These are phyloP conservation scores for Leptinotarsa tumamoca DNA, from an alignment of 2,888 invertebrate species.

Conservation along the genomic window DNA sequence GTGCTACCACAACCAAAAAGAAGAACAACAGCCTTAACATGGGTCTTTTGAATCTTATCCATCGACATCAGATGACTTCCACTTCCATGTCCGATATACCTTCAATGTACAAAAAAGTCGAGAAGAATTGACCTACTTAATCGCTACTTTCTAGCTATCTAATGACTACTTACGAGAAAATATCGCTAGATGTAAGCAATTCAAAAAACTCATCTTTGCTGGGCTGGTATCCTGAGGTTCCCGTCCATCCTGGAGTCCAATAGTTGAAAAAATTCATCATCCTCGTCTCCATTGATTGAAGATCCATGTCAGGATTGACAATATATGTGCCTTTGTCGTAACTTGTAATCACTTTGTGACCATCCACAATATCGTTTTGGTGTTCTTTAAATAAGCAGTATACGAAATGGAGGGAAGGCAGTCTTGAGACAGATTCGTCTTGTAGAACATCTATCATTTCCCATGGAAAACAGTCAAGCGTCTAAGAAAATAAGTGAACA, in stretches of 20 bases:
- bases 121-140: neutral
- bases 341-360: slow-evolving; percentile 69
- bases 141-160: neutral
- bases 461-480: slow-evolving; percentile 83
- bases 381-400: slow-evolving; percentile 75
- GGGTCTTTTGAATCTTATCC: slow-evolving; percentile 69
- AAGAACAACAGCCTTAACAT: slow-evolving; percentile 71
- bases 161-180: slow-evolving; percentile 70
- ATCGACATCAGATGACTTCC: slow-evolving; percentile 73
- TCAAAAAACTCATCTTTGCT: slow-evolving; percentile 68
- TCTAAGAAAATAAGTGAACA: slow-evolving; percentile 65
- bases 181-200: slow-evolving; percentile 68
- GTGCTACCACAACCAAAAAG: slow-evolving; percentile 77
- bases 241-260: slow-evolving; percentile 68
- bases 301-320: slow-evolving; percentile 76
- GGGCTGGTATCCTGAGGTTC: slow-evolving; percentile 67
- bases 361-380: slow-evolving; percentile 70
- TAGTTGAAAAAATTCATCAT: slow-evolving; percentile 67
- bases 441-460: slow-evolving; percentile 77
- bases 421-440: slow-evolving; percentile 77
- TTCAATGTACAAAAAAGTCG: neutral
- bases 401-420: slow-evolving; percentile 79
- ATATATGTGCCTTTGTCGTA: slow-evolving; percentile 71
- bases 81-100: slow-evolving; percentile 79
- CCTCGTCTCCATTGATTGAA: slow-evolving; percentile 66